Percentiles rank a stretch among this genome's conserved stretches.
Conservation (phyloP, 2,888 invertebrate species). For the Drosophila atripex region DNA sequence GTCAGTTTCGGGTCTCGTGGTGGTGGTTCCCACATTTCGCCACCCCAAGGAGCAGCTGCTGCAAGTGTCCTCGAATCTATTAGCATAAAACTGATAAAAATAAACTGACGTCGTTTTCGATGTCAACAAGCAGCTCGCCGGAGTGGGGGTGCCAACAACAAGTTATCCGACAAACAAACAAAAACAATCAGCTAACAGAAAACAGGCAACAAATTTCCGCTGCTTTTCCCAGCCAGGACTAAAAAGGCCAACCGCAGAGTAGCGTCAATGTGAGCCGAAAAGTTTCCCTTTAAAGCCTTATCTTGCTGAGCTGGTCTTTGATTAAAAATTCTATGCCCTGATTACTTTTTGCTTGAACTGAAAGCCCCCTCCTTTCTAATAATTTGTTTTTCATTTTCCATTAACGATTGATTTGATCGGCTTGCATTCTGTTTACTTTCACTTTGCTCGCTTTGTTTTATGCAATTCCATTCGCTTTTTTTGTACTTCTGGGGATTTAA, state of each 20-base stretch:
- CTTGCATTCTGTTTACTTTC: slow-evolving; percentile 41
- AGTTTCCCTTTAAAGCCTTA: slow-evolving; percentile 7
- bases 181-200: slow-evolving; percentile 31
- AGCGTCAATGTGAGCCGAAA: background rate
- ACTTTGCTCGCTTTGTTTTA: slow-evolving; percentile 24
- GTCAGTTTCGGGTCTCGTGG: slow-evolving; percentile 8
- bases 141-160: slow-evolving; percentile 29
- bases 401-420: slow-evolving; percentile 30
- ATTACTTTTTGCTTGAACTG: slow-evolving; percentile 2
- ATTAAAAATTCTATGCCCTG: slow-evolving; percentile 2
- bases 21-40: background rate
- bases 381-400: slow-evolving; percentile 32
- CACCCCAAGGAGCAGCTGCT: slow-evolving; percentile 51
- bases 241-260: slow-evolving; percentile 14
- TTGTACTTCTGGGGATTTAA: slow-evolving; percentile 27
- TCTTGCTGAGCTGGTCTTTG: slow-evolving; percentile 6
- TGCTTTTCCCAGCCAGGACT: slow-evolving; percentile 15
- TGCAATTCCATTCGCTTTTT: slow-evolving; percentile 12
- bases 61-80: slow-evolving; percentile 60
- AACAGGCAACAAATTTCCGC: slow-evolving; percentile 38
- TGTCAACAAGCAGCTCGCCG: slow-evolving; percentile 59
- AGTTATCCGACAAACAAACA: slow-evolving; percentile 43
- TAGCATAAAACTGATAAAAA: slow-evolving; percentile 74
- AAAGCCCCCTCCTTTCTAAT: background rate
- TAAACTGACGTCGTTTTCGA: slow-evolving; percentile 64